These are phyloP conservation scores for Monodelphis domestica DNA, from an alignment of 2,797 vertebrate genomes.

Conservation along the genomic window DNA sequence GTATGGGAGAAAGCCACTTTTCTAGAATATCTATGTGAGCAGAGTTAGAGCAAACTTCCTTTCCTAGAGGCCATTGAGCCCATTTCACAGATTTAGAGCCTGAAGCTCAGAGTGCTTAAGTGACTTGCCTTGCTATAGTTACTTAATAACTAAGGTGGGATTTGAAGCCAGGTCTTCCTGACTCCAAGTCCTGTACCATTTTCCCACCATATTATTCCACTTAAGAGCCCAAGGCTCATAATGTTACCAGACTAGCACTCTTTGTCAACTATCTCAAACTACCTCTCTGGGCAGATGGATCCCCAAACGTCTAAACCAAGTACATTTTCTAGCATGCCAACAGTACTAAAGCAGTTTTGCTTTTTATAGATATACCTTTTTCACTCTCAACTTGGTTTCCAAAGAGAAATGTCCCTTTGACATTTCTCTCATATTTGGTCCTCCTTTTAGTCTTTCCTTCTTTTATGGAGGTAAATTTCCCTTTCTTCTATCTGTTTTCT, in stretches of 20 bases:
- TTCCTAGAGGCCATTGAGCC: not conserved
- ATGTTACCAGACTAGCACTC: not conserved
- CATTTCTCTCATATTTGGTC: not conserved
- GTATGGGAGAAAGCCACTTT: conserved; percentile 8
- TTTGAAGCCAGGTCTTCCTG: not conserved
- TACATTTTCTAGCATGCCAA: not conserved
- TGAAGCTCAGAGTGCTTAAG: not conserved
- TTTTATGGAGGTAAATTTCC: not conserved
- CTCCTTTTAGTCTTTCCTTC: conserved; percentile 22
- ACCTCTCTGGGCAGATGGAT: not conserved
- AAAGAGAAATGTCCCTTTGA: not conserved
- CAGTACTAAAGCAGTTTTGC: not conserved
- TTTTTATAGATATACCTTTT: not conserved
- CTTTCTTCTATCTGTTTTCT: not conserved
- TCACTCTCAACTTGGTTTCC: conserved; percentile 4
- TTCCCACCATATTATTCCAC: not conserved
- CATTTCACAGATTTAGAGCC: not conserved
- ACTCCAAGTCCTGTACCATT: not conserved
- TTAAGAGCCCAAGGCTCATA: not conserved
- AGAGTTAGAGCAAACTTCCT: not conserved
- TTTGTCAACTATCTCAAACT: not conserved
- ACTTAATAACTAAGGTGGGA: not conserved
- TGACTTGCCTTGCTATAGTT: not conserved
- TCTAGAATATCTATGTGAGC: not conserved
- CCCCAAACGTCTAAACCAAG: not conserved